Evolutionary conservation across 2,113 vertebrate species (phyloP).

Genomic region (Calyptomena viridis): DNA sequence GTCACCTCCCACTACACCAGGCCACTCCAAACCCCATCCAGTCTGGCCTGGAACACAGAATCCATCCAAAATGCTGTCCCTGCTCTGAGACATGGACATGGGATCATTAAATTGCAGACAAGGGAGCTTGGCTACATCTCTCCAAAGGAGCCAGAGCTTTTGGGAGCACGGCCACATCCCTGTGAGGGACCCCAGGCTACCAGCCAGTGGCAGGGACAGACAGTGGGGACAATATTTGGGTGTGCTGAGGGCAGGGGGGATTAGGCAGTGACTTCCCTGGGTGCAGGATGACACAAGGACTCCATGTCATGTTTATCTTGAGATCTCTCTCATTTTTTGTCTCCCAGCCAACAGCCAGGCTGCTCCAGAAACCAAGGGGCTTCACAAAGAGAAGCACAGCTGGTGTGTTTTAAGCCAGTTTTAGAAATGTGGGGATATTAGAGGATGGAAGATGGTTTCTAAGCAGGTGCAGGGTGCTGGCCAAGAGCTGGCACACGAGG

Average conservation of each 20-base stretch:
- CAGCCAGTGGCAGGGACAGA: not conserved
- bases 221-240: not conserved
- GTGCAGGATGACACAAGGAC: not conserved
- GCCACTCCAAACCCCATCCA: not conserved
- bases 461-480: not conserved
- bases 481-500: not conserved
- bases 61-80: not conserved
- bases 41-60: not conserved
- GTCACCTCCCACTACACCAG: not conserved
- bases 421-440: not conserved
- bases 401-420: not conserved
- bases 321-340: not conserved
- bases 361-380: not conserved
- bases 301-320: too few relatives aligned
- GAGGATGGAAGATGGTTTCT: not conserved
- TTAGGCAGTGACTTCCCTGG: not conserved
- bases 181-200: not conserved
- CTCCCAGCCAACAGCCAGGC: not conserved
- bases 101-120: not conserved
- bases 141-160: not conserved
- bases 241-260: not conserved
- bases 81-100: not conserved
- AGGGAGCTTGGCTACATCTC: not conserved
- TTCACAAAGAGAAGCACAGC: not conserved
- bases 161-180: not conserved